phyloP scores from a whole-genome alignment of 2,888 invertebrate species.

The Osmoderma eremita region DNA sequence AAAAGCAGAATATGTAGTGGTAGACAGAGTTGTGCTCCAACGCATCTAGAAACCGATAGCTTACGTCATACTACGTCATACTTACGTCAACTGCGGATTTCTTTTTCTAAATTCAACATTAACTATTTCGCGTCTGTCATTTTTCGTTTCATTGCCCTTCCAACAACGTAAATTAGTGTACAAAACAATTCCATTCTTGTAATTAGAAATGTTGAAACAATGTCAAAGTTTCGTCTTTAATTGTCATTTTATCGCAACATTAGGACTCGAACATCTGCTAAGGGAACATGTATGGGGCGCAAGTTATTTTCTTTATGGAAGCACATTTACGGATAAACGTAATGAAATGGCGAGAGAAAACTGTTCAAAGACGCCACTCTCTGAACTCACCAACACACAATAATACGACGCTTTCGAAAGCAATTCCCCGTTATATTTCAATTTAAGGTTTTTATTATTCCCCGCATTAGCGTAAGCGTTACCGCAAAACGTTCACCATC shows the following conservation, averaged over 20 bases:
- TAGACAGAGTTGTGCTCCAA: too few species aligned
- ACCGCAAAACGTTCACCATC: constrained; percentile 24
- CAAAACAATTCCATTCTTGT: too few species aligned
- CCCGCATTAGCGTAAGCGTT: constrained; percentile 27
- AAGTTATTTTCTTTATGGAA: constrained; percentile 18
- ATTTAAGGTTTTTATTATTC: constrained; percentile 33
- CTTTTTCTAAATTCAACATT: too few species aligned
- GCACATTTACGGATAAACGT: background rate
- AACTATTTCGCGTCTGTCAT: background rate
- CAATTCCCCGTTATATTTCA: constrained; percentile 30
- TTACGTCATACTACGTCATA: too few species aligned
- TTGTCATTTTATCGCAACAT: background rate
- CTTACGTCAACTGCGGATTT: too few species aligned
- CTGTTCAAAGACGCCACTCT: constrained; percentile 17
- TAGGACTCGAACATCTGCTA: background rate
- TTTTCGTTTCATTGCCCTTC: too few species aligned
- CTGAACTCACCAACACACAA: constrained; percentile 21
- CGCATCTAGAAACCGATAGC: too few species aligned
- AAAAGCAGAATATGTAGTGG: too few species aligned
- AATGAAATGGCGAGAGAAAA: constrained; percentile 10
- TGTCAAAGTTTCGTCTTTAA: background rate
- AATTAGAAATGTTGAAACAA: too few species aligned
- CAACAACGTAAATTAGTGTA: too few species aligned
- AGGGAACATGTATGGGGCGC: background rate
- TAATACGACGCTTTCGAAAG: constrained; percentile 26